A percentile compares a stretch with the other conserved stretches of the same genome.
Conservation (phyloP, 2,797 vertebrate genomes). For the Furcifer pardalis region DNA sequence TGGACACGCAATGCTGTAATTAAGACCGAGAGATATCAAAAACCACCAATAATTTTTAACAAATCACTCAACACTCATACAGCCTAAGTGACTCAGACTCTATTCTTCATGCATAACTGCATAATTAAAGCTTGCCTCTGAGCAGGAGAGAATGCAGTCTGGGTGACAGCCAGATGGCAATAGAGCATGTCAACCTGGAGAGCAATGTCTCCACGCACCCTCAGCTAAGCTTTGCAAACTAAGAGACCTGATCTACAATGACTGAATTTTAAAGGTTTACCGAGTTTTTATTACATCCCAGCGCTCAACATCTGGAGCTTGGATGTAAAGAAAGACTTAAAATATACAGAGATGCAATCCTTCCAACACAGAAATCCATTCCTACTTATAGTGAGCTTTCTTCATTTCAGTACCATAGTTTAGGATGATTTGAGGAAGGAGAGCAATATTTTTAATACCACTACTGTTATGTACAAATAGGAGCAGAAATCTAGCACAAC, state of each 20-base stretch:
- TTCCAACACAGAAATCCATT: not conserved
- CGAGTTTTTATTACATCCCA: not conserved
- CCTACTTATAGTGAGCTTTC: not conserved
- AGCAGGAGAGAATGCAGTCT: not conserved
- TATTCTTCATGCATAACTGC: not conserved
- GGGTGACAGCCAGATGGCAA: not conserved
- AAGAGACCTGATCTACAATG: not conserved
- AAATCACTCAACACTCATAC: conserved; percentile 5
- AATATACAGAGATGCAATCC: no score
- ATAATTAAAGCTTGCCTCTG: not conserved
- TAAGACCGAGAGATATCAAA: not conserved
- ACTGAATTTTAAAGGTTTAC: no score
- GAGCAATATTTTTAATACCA: not conserved
- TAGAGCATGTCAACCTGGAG: not conserved
- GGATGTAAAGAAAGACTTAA: not conserved
- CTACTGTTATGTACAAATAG: not conserved
- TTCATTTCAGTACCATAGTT: not conserved
- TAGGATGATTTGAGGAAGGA: not conserved
- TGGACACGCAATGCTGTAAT: conserved; percentile 1
- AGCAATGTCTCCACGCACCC: no score
- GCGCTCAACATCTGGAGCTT: not conserved
- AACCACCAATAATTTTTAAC: not conserved
- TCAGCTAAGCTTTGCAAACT: not conserved
- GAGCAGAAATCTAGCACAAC: not conserved
- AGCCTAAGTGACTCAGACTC: conserved; percentile 14